These are phyloP conservation scores for Cheilinus undulatus DNA, from an alignment of 2,113 vertebrate genomes.

Conservation along the genomic window DNA sequence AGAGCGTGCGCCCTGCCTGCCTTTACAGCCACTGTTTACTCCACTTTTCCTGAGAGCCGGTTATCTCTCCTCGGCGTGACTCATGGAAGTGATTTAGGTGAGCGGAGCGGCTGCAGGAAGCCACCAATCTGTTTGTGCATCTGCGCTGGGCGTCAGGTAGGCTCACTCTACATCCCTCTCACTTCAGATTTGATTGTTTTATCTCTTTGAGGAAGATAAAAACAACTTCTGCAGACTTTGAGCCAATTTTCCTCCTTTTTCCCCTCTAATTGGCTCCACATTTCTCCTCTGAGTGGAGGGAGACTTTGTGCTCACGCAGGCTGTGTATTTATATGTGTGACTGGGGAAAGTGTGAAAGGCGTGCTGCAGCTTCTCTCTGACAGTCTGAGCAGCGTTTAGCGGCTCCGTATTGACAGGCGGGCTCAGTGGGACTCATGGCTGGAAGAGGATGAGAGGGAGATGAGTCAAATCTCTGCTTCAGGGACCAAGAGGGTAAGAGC, in stretches of 20 bases:
- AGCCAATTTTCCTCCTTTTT: not conserved
- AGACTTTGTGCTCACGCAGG: slow-evolving; percentile 13
- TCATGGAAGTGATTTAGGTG: slow-evolving; percentile 72
- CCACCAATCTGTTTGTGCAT: slow-evolving; percentile 31
- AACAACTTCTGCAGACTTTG: slow-evolving; percentile 72
- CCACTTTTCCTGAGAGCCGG: slow-evolving; percentile 58
- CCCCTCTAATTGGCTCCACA: not conserved
- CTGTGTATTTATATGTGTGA: slow-evolving; percentile 3
- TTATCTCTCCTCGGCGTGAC: slow-evolving; percentile 55
- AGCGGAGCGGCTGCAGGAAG: slow-evolving; percentile 35
- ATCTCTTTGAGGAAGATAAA: not conserved
- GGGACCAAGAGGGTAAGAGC: slow-evolving; percentile 45
- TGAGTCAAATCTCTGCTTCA: slow-evolving; percentile 64
- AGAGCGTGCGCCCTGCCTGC: slow-evolving; percentile 45
- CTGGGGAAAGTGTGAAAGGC: slow-evolving; percentile 31
- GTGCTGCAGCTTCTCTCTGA: slow-evolving; percentile 34
- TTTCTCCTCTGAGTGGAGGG: not conserved
- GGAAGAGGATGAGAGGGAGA: slow-evolving; percentile 60
- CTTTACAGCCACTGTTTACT: slow-evolving; percentile 48
- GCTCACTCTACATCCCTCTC: slow-evolving; percentile 4
- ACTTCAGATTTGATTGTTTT: not conserved
- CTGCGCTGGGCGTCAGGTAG: slow-evolving; percentile 57
- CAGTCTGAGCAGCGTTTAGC: slow-evolving; percentile 45
- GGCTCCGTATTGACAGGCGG: slow-evolving; percentile 50
- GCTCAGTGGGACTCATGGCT: slow-evolving; percentile 33